phyloP scores from a whole-genome alignment of 2,888 invertebrate genomes.

The Nomada ferruginata region DNA sequence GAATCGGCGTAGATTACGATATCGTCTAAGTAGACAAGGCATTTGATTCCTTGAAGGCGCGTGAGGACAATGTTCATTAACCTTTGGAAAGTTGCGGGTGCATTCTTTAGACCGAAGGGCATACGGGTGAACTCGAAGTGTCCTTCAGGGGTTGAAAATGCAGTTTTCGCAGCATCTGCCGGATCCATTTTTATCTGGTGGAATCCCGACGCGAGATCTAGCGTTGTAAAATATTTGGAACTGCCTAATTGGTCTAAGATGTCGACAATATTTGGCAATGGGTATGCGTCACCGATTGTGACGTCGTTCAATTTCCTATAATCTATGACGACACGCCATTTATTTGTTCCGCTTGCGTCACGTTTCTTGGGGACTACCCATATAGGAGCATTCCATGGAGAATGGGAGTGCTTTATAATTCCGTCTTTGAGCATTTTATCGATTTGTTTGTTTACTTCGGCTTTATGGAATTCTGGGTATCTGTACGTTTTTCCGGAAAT shows the following conservation, averaged over 20 bases:
- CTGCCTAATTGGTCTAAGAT: slow-evolving; percentile 72
- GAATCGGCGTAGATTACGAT: too few relatives aligned
- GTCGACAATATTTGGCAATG: slow-evolving; percentile 59
- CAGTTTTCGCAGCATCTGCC: slow-evolving; percentile 57
- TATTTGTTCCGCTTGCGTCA: background rate
- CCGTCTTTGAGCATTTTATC: too few relatives aligned
- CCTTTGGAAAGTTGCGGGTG: slow-evolving; percentile 74
- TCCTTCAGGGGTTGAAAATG: slow-evolving; percentile 66
- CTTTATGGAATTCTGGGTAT: background rate
- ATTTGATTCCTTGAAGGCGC: too few relatives aligned
- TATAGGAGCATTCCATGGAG: too few relatives aligned
- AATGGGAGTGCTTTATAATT: too few relatives aligned
- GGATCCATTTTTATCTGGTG: slow-evolving; percentile 74
- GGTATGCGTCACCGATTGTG: slow-evolving; percentile 51
- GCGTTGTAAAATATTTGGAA: slow-evolving; percentile 63
- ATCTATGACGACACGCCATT: slow-evolving; percentile 49
- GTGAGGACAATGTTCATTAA: too few relatives aligned
- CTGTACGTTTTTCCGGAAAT: too few relatives aligned
- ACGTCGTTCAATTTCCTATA: slow-evolving; percentile 47
- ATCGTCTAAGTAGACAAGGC: too few relatives aligned
- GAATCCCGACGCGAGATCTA: slow-evolving; percentile 75
- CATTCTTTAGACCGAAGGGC: slow-evolving; percentile 70
- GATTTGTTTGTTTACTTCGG: too few relatives aligned
- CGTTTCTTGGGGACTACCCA: slow-evolving; percentile 12
- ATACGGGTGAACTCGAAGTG: slow-evolving; percentile 70